phyloP scores from a whole-genome alignment of 2,113 vertebrate genomes.

The Syrmaticus mikado region DNA sequence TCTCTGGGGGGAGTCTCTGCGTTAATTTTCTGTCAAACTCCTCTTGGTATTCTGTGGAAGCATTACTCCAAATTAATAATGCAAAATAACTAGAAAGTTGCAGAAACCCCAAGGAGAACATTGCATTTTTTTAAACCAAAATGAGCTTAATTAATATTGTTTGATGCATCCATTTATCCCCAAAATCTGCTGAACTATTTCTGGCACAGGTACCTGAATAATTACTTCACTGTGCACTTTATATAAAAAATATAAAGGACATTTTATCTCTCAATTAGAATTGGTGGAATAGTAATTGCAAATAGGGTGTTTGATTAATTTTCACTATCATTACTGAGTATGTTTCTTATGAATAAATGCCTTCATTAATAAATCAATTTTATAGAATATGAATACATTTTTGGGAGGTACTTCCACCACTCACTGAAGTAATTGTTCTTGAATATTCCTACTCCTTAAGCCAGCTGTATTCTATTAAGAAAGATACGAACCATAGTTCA shows the following conservation, averaged over 20 bases:
- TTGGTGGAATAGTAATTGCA: conserved; percentile 3
- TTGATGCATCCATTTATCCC: conserved; percentile 8
- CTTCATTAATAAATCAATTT: conserved; percentile 17
- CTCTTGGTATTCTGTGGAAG: conserved; percentile 32
- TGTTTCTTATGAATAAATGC: conserved; percentile 48
- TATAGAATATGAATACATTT: conserved; percentile 16
- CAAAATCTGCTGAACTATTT: background rate
- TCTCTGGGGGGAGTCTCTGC: conserved; percentile 26
- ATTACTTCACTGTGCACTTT: background rate
- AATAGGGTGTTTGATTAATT: conserved; percentile 30
- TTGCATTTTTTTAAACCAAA: background rate
- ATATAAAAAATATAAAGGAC: conserved; percentile 2
- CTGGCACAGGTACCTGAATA: background rate
- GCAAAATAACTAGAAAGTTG: conserved; percentile 42
- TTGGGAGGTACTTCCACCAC: background rate
- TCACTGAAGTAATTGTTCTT: conserved; percentile 26
- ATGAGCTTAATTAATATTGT: conserved; percentile 1
- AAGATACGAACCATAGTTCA: background rate
- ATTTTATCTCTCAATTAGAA: conserved; percentile 31
- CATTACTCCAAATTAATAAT: conserved; percentile 52
- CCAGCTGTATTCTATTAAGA: conserved; percentile 28
- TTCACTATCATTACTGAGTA: background rate
- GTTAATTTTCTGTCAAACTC: conserved; percentile 59
- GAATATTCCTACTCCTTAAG: conserved; percentile 25
- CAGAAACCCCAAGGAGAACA: background rate